A percentile compares a stretch with the other conserved stretches of the same genome.
Evolutionary conservation across 2,888 invertebrate species (phyloP).

Genomic region (Aleiodes leptofemur): DNA sequence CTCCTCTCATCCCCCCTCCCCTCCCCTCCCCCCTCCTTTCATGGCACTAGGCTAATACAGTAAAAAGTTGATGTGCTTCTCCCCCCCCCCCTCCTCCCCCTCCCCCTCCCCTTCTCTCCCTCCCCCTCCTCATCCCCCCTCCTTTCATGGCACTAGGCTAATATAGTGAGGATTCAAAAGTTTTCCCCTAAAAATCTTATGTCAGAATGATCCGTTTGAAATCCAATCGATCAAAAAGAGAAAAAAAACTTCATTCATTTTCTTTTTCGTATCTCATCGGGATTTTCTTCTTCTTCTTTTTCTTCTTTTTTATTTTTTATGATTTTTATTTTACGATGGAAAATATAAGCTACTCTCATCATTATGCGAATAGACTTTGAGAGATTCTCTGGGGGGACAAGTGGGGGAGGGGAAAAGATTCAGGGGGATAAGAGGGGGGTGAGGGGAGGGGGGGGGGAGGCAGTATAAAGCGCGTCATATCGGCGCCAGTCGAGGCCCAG

Average conservation of each 20-base stretch:
- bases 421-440: neutral
- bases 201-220: conserved; percentile 4
- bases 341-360: conserved; percentile 37
- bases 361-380: conserved; percentile 31
- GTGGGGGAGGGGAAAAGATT: neutral
- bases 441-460: neutral
- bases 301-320: conserved; percentile 12
- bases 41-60: too few relatives aligned
- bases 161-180: neutral
- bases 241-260: neutral
- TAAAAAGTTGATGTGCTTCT: too few relatives aligned
- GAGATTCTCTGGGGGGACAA: neutral
- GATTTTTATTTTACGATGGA: conserved; percentile 30
- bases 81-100: too few relatives aligned
- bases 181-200: conserved; percentile 21
- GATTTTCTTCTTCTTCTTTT: conserved; percentile 1
- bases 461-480: conserved; percentile 58
- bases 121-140: neutral
- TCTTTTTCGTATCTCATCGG: conserved; percentile 14
- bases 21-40: neutral
- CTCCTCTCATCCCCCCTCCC: too few relatives aligned
- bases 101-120: too few relatives aligned
- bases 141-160: too few relatives aligned
- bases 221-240: conserved; percentile 9
- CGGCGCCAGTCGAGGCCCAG: conserved; percentile 64